Conservation (phyloP, 1,140 invertebrate genomes). For the Sycophaga agraensis region DNA sequence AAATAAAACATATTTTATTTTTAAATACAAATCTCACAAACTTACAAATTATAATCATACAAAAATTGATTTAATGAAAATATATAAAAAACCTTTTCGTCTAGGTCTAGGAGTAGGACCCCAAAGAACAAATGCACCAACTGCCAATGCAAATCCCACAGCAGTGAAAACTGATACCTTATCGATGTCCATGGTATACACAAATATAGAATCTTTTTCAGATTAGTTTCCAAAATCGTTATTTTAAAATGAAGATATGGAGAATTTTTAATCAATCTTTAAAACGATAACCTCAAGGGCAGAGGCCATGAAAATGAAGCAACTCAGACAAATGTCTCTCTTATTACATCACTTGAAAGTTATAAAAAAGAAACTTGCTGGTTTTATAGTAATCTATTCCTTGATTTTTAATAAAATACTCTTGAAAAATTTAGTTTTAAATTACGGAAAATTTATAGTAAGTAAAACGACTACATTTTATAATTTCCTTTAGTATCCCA, state of each 20-base stretch:
- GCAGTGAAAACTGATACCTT: constrained; percentile 71
- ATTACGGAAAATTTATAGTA: too few relatives aligned
- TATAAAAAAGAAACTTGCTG: too few relatives aligned
- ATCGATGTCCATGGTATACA: constrained; percentile 68
- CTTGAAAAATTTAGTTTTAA: too few relatives aligned
- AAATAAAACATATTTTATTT: constrained; percentile 12
- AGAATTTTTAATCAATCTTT: constrained; percentile 13
- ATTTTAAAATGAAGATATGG: background rate
- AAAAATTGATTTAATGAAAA: too few relatives aligned
- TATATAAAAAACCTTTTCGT: constrained; percentile 48
- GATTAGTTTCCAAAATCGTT: background rate
- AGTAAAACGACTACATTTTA: too few relatives aligned
- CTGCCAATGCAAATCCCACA: constrained; percentile 72
- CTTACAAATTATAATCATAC: too few relatives aligned
- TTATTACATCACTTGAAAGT: too few relatives aligned
- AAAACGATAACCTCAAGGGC: constrained; percentile 11
- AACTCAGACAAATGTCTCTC: too few relatives aligned
- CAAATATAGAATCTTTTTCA: background rate
- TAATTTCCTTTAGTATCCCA: too few relatives aligned
- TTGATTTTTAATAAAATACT: too few relatives aligned
- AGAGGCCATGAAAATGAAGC: background rate
- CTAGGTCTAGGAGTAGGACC: constrained; percentile 64
- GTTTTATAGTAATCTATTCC: too few relatives aligned
- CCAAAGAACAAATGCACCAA: constrained; percentile 78
- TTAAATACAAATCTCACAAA: too few relatives aligned